Conservation (phyloP, 2,888 invertebrate species). For the Plagiodera versicolora region DNA sequence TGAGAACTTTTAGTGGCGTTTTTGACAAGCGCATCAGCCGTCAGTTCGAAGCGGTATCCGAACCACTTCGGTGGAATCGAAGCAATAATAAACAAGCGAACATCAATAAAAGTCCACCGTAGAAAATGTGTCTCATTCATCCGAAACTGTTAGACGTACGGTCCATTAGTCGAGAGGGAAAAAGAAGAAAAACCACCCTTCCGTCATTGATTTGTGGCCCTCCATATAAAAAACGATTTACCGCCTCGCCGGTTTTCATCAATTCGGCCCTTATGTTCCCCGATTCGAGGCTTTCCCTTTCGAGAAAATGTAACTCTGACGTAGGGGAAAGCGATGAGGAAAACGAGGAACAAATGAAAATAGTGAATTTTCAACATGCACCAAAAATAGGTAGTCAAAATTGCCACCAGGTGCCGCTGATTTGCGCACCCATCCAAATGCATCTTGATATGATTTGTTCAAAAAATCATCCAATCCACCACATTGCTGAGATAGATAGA, state of each 20-base stretch:
- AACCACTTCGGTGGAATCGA: too few species aligned
- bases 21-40: too few species aligned
- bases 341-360: constrained; percentile 32
- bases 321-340: constrained; percentile 13
- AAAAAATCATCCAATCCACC: too few species aligned
- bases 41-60: too few species aligned
- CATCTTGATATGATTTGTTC: too few species aligned
- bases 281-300: constrained; percentile 14
- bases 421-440: too few species aligned
- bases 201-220: constrained; percentile 10
- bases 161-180: neutral
- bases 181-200: neutral
- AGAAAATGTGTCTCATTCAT: neutral
- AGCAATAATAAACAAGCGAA: too few species aligned
- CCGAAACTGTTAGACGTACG: neutral
- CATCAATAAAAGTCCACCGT: too few species aligned
- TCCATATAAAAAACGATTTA: constrained; percentile 29
- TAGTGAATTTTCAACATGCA: constrained; percentile 26
- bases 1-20: too few species aligned
- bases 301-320: constrained; percentile 27
- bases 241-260: constrained; percentile 27
- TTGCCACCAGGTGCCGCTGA: too few species aligned
- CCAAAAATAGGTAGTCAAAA: too few species aligned
- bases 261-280: constrained; percentile 10
- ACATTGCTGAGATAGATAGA: too few species aligned